These are phyloP conservation scores for Protonemura montana DNA, from an alignment of 2,888 invertebrate species.

Conservation along the genomic window DNA sequence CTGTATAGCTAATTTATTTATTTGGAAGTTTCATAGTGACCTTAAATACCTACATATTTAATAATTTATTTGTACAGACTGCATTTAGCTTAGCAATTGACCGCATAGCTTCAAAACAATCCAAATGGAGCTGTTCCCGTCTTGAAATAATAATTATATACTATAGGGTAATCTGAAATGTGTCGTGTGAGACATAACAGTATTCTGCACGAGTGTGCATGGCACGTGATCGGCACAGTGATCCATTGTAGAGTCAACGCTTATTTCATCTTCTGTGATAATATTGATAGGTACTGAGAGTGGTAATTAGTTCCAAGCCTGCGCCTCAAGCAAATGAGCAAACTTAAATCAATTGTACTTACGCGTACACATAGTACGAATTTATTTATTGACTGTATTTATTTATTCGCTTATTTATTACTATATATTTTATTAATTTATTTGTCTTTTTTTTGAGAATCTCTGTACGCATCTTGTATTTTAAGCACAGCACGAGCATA, in stretches of 20 bases:
- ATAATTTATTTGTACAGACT: too few species aligned
- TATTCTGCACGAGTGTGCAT: too few species aligned
- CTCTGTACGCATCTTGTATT: background rate
- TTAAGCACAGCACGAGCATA: background rate
- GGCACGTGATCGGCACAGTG: background rate
- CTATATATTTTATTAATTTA: background rate
- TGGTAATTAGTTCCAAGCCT: constrained; percentile 2
- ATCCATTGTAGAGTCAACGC: background rate
- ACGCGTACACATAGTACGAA: background rate
- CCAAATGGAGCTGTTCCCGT: too few species aligned
- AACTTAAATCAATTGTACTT: background rate
- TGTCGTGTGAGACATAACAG: too few species aligned
- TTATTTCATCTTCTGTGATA: constrained; percentile 26
- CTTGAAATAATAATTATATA: too few species aligned
- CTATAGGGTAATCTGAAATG: too few species aligned
- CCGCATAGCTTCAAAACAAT: too few species aligned
- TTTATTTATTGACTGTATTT: background rate
- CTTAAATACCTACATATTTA: background rate
- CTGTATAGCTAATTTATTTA: background rate
- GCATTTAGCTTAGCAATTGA: too few species aligned
- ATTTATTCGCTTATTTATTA: background rate
- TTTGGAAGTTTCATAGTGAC: background rate
- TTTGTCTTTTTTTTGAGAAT: background rate
- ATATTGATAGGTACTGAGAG: constrained; percentile 1
- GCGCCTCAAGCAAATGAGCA: background rate